These are phyloP conservation scores for Pogonognathellus flavescens DNA, from an alignment of 1,140 invertebrate genomes.

Conservation along the genomic window DNA sequence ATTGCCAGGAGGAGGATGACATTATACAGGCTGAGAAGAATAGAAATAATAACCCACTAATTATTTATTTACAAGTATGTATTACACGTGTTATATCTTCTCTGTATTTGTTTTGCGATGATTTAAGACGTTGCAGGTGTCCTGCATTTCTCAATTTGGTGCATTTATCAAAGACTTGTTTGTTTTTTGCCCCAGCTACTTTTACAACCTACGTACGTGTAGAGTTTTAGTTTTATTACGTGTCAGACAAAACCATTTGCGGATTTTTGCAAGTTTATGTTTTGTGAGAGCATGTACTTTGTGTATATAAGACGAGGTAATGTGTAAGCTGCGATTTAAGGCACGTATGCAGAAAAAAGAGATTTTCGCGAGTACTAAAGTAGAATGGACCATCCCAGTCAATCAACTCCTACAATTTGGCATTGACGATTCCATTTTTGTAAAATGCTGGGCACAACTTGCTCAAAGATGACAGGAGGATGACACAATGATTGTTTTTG, in stretches of 20 bases:
- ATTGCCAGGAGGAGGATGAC: too few relatives aligned
- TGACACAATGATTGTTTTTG: conserved; percentile 27
- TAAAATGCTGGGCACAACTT: background rate
- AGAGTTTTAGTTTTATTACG: too few relatives aligned
- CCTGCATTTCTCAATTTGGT: background rate
- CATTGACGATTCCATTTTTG: conserved; percentile 45
- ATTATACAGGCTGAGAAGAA: too few relatives aligned
- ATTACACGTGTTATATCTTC: background rate
- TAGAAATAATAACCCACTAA: too few relatives aligned
- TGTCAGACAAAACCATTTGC: background rate
- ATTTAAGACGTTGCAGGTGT: conserved; percentile 26
- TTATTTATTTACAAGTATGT: too few relatives aligned
- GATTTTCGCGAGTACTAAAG: too few relatives aligned
- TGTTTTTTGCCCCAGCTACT: background rate
- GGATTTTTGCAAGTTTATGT: background rate
- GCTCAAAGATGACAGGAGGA: background rate
- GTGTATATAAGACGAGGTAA: too few relatives aligned
- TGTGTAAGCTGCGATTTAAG: conserved; percentile 25
- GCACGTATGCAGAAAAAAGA: too few relatives aligned
- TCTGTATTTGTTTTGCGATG: background rate
- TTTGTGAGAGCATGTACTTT: background rate
- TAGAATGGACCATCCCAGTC: conserved; percentile 6
- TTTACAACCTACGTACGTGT: background rate
- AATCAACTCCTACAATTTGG: conserved; percentile 15
- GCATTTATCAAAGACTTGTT: background rate